These are phyloP conservation scores for Elysia chlorotica DNA, from an alignment of 1,140 invertebrate species.

Conservation along the genomic window DNA sequence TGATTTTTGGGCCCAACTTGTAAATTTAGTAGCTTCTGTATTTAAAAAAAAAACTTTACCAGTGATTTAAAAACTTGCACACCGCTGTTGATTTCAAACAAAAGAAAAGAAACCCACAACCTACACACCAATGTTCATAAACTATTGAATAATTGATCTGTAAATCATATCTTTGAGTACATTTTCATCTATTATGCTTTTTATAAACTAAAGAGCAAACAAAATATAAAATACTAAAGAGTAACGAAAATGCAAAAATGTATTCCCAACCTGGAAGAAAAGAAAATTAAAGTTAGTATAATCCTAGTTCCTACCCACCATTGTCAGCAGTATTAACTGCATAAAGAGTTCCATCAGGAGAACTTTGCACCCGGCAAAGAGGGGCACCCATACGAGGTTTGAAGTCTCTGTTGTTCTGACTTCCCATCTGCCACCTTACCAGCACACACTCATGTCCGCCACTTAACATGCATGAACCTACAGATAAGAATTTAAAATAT, in stretches of 20 bases:
- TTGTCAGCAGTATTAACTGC: slow-evolving; percentile 77
- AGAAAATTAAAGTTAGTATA: no score
- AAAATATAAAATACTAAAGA: slow-evolving; percentile 1
- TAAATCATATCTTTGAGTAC: neutral
- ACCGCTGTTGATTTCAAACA: neutral
- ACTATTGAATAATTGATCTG: neutral
- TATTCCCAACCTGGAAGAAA: neutral
- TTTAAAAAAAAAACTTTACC: no score
- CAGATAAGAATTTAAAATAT: no score
- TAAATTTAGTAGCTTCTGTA: no score
- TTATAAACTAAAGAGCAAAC: neutral
- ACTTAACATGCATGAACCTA: slow-evolving; percentile 73
- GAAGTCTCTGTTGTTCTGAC: slow-evolving; percentile 66
- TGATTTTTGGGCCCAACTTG: no score
- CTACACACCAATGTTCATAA: neutral
- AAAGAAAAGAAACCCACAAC: no score
- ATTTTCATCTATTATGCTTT: neutral
- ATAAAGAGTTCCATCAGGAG: slow-evolving; percentile 71
- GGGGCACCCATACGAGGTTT: slow-evolving; percentile 76
- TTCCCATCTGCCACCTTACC: slow-evolving; percentile 74
- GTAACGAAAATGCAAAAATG: neutral
- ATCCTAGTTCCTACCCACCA: slow-evolving; percentile 66
- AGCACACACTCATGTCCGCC: slow-evolving; percentile 80
- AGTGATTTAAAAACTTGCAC: neutral
- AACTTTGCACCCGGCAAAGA: slow-evolving; percentile 72